Evolutionary conservation across 2,797 vertebrate genomes (phyloP).

Genomic region (Lithobates sylvaticus): DNA sequence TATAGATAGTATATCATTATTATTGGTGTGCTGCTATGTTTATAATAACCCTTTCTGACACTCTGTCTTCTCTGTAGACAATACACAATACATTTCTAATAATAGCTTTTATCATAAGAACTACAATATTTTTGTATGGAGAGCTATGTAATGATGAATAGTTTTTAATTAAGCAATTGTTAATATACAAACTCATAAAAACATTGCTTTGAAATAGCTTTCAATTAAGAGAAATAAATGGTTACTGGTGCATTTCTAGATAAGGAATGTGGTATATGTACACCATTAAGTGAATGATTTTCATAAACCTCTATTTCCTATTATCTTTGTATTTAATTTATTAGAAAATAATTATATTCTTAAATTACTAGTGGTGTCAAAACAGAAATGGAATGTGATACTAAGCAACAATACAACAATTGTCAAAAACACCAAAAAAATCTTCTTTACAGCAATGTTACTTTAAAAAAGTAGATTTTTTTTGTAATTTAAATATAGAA

Average conservation of each 20-base stretch:
- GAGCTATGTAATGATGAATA: constrained; percentile 81
- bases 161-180: constrained; percentile 81
- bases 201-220: constrained; percentile 74
- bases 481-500: too few relatives aligned
- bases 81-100: constrained; percentile 51
- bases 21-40: not conserved
- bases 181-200: constrained; percentile 82
- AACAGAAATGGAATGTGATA: constrained; percentile 16
- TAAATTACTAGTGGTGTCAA: constrained; percentile 35
- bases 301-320: constrained; percentile 37
- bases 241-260: constrained; percentile 66
- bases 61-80: not conserved
- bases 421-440: not conserved
- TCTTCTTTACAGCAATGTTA: not conserved
- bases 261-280: constrained; percentile 61
- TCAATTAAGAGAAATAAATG: constrained; percentile 76
- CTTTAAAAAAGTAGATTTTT: not conserved
- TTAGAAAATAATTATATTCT: constrained; percentile 45
- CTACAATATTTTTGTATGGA: constrained; percentile 74
- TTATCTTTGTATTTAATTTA: constrained; percentile 50
- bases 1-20: not conserved
- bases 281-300: constrained; percentile 56
- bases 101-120: constrained; percentile 45
- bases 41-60: not conserved
- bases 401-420: constrained; percentile 21